Evolutionary conservation across 1,140 invertebrate genomes (phyloP).

Genomic region (Conopomorpha cramerella): DNA sequence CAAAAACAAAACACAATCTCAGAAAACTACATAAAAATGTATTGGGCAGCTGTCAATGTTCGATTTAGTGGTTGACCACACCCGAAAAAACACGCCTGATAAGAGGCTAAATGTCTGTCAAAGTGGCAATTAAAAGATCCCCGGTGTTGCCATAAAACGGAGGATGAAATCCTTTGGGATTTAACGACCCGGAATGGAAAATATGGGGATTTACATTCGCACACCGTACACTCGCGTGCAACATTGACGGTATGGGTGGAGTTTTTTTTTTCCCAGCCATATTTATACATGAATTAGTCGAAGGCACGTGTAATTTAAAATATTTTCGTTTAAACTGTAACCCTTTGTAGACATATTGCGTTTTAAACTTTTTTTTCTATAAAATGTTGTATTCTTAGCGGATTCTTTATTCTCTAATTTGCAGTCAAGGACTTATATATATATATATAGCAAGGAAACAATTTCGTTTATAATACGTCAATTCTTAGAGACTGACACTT

Average conservation of each 20-base stretch:
- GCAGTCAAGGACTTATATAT: too few relatives aligned
- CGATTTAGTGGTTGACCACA: conserved; percentile 40
- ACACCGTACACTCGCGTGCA: not conserved
- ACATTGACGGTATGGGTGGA: too few relatives aligned
- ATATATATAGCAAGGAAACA: too few relatives aligned
- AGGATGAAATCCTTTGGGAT: conserved; percentile 20
- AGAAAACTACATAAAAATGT: conserved; percentile 50
- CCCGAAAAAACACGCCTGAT: conserved; percentile 26
- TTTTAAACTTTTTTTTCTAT: too few relatives aligned
- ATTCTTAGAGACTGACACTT: too few relatives aligned
- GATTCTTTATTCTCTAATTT: too few relatives aligned
- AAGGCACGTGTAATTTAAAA: too few relatives aligned
- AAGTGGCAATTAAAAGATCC: conserved; percentile 43
- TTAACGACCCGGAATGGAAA: conserved; percentile 10
- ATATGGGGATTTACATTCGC: not conserved
- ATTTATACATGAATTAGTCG: too few relatives aligned
- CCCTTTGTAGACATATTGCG: too few relatives aligned
- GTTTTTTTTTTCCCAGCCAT: too few relatives aligned
- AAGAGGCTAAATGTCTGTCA: conserved; percentile 32
- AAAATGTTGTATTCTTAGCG: too few relatives aligned
- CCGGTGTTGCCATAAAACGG: conserved; percentile 38
- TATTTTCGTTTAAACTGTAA: conserved; percentile 4
- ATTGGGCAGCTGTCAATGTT: conserved; percentile 34
- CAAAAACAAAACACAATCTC: conserved; percentile 30
- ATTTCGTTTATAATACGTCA: too few relatives aligned